Base-by-base conservation (phyloP, 2,113 vertebrate genomes). In the Oostethus manadensis region DNA sequence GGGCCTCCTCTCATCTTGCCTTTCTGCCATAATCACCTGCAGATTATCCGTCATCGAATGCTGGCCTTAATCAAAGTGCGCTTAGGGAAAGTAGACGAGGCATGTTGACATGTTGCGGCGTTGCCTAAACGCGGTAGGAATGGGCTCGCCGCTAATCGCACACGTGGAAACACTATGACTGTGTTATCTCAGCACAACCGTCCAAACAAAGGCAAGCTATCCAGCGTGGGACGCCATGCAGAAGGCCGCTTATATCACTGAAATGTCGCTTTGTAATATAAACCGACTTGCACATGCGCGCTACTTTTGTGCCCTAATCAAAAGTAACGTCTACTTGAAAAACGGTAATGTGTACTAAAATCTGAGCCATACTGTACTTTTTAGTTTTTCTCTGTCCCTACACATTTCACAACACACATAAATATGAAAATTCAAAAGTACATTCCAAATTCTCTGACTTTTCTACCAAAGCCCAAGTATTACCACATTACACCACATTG, bases 21-120 rank as follows among this genome's bases (percentile, higher is more conserved):
- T 60, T 54, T 76, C 69, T 70, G 50, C 60, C 51, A 81, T 86
- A 79, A 84, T 84, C 83, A 79, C 71, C 74, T 71, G 64, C 71
- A 76, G 86, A 86, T 86, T 71, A 86, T 85, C 80, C 62, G 51
- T 53, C 58, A 56, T 61, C 13, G 44, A 73, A 76, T 56, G 58
- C 71, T 60, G 68, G 51, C 71, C 67, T 84, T 80, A 82, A 85
- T 86, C 79, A 82, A 83, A 76, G 67, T 58, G 26, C 0, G 56
- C 80, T 83, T 57, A 68, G 65, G 47, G 74, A 84, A 81, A 78
- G 82, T 71, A 43, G 29, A 79, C 33, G 1, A 20, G 76, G 43
- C 61, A 33, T 69, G 75, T 66, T 71, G 60, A 66, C 64, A 35
- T 75, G 78, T 76, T 75, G 70, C 51, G 59, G 64, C 46, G 65